Percentiles rank a stretch among this genome's conserved stretches.
Evolutionary conservation across 2,888 invertebrate species (phyloP).

Genomic region (Gryllus longicercus): DNA sequence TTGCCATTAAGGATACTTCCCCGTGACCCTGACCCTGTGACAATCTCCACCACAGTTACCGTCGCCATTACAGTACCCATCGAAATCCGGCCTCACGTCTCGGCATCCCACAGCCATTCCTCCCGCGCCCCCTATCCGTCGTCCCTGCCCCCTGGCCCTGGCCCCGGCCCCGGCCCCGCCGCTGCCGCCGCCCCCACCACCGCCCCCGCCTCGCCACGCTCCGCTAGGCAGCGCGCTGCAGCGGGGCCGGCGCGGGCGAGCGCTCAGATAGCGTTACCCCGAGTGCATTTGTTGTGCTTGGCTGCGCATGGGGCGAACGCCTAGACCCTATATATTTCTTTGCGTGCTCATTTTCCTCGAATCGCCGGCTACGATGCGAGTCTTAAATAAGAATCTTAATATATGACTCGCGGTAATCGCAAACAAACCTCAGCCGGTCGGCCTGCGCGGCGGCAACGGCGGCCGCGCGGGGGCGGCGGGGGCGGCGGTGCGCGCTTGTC

Average conservation of each 20-base stretch:
- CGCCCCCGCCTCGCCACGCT: conserved; percentile 17
- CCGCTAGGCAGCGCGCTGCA: conserved; percentile 17
- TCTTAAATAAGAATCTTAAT: conserved; percentile 17
- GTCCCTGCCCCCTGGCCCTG: not conserved
- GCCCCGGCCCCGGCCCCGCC: not conserved
- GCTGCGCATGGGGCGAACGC: conserved; percentile 17
- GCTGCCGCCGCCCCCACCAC: too few species aligned
- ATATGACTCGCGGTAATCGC: conserved; percentile 17
- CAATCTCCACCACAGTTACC: too few species aligned
- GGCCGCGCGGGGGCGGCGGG: too few species aligned
- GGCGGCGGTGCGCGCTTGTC: too few species aligned
- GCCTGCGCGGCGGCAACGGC: not conserved
- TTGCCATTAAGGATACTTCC: too few species aligned
- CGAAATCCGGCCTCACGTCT: too few species aligned
- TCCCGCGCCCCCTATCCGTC: not conserved
- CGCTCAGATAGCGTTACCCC: not conserved
- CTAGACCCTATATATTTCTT: conserved; percentile 6
- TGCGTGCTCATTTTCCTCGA: conserved; percentile 17
- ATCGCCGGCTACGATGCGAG: conserved; percentile 10
- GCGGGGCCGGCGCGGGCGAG: not conserved
- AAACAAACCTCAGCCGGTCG: conserved; percentile 8
- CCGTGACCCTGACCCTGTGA: too few species aligned
- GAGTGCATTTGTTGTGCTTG: conserved; percentile 17
- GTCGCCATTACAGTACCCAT: too few species aligned
- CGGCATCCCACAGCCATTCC: not conserved